Evolutionary conservation across 2,888 invertebrate genomes (phyloP), one percentile per base, ranked within the genome.

Genomic region (Timema podura): DNA sequence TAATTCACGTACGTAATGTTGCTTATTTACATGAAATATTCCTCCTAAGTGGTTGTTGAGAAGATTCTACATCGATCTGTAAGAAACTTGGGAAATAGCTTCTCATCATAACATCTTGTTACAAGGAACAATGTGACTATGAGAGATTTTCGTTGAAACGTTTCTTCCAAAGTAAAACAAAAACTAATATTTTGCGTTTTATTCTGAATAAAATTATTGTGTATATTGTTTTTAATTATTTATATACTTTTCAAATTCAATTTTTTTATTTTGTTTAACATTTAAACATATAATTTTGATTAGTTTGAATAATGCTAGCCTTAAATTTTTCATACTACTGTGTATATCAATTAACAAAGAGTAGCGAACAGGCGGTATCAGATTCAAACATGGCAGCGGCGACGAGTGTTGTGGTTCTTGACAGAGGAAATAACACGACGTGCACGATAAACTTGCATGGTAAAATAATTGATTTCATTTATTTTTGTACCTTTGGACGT

Each of bases 401-500:
- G 86, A 94, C 95, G 82, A 94, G 93, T 88, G 95, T 95, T 85
- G 95, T 96, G 84, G 93, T 95, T 81, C 88, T 94, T 81, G 95
- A 96, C 85, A 89, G 96, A 83, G 95, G 95, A 83, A 95, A 96
- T 86, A 95, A 95, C 86, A 96, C 95, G 83, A 95, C 95, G 82
- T 95, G 95, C 85, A 95, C 95, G 80, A 93, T 96, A 83, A 96
- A 96, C 88, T 89, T 96, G 84, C 95, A 95, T 85, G 96, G 96
- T 96, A 85, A 89, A 90, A 85, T 79, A 30, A 30, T 30, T 30
- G 1, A 30, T 30, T 16, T 51, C 59, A 10, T 30, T 30, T 30
- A 3, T 30, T 30, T 30, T 3, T 30, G 30, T 30, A 30, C 30
- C 30, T 30, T 30, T 1, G 30, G 30, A 30, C 30, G 30, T 30